These are phyloP conservation scores for Strigamia maritima DNA, from an alignment of 2,888 invertebrate species.

Conservation along the genomic window DNA sequence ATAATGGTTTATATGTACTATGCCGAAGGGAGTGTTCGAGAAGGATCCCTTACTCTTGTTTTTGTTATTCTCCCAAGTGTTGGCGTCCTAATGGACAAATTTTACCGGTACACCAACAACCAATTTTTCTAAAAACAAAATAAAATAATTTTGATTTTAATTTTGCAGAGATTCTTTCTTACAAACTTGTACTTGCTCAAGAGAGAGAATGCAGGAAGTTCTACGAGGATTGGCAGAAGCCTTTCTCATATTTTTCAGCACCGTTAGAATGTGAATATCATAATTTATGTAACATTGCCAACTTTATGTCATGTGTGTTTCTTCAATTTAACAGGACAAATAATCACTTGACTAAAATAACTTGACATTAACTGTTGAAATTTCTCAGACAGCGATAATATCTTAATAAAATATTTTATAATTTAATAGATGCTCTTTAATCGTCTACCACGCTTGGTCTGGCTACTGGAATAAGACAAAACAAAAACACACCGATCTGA, in stretches of 20 bases:
- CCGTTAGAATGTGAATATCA: neutral
- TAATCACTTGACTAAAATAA: no score
- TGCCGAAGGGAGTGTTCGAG: neutral
- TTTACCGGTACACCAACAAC: neutral
- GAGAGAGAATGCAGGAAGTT: neutral
- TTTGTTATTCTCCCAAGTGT: neutral
- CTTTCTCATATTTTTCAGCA: neutral
- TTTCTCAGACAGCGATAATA: no score
- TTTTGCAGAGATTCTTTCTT: neutral
- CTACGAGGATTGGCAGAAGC: neutral
- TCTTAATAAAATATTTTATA: no score
- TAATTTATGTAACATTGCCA: neutral
- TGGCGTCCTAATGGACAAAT: neutral
- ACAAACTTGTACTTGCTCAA: neutral
- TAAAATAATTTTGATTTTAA: neutral
- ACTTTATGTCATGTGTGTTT: no score
- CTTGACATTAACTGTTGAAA: no score
- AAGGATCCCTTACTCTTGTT: neutral
- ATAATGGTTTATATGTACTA: neutral
- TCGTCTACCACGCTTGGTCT: neutral
- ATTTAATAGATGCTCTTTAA: neutral
- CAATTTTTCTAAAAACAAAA: neutral
- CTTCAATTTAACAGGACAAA: no score
- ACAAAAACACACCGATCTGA: neutral
- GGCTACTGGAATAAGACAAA: slow-evolving; percentile 1